Base-by-base conservation (phyloP, 2,888 invertebrate species). In the Xanthia icteritia region DNA sequence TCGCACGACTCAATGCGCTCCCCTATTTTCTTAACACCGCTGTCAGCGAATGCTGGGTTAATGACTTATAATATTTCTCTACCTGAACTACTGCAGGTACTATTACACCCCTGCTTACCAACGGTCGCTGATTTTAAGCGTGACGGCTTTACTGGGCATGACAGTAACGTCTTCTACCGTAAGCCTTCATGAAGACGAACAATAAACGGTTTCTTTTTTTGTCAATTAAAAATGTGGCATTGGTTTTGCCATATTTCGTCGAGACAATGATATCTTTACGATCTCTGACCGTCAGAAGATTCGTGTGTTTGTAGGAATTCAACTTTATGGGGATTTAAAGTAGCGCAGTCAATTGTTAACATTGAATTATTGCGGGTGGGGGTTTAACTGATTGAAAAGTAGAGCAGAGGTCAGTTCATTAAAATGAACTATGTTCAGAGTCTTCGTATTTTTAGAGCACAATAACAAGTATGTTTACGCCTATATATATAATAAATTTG, bases 211-310 rank as follows among this genome's bases (percentile, higher is more conserved):
- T 23, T 51, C 51, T 64, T 76, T 68, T 39, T 82, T 58, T 67
- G 48, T 39, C n/a, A n/a, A n/a, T n/a, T n/a, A n/a, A n/a, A n/a
- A 70, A 54, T 36, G 5, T 61, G 45, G 20, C 56, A 66, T 76
- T 77, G 54, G 63, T 1, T 42, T 20, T 23, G 9, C 39, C 23
- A 27, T 69, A 66, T 77, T 83, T 78, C n/a, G 58, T n/a, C 17
- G 54, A 72, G 2, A 83, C 83, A 83, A 81, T 83, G 63, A 31
- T 81, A 79, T 81, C 83, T 70, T 63, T n/a, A 48, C 9, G 36
- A 81, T 81, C 81, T 83, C 39, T 56, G 48, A 65, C 60, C 27
- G 54, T 60, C 71, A 68, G 66, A 72, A 72, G 64, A 65, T 72
- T 72, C n/a, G 8, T 42, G 60, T 67, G 45, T 67, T 70, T 58